Conservation (phyloP, 2,888 invertebrate species). For the Cheilosia urbana region DNA sequence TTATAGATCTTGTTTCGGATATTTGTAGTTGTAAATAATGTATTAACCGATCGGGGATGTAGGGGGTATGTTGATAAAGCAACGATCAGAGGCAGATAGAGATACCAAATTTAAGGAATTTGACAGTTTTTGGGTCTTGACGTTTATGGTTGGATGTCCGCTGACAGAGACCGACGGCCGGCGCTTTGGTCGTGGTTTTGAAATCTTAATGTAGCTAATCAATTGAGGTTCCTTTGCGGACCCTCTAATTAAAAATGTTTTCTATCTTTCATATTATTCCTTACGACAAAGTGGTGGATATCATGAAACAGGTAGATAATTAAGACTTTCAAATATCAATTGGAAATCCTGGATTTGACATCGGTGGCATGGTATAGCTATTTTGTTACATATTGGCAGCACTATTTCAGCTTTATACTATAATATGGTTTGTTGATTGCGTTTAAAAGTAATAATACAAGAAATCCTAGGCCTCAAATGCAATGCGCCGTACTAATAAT, state of each 20-base stretch:
- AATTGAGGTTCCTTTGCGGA: background rate
- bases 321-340: too few species aligned
- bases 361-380: too few species aligned
- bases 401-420: too few species aligned
- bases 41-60: slow-evolving; percentile 14
- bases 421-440: too few species aligned
- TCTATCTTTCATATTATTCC: too few species aligned
- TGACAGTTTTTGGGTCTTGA: background rate
- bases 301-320: background rate
- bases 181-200: slow-evolving; percentile 33
- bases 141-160: slow-evolving; percentile 21
- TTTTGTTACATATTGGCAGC: too few species aligned
- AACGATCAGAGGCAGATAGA: slow-evolving; percentile 9
- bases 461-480: too few species aligned
- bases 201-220: background rate
- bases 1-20: slow-evolving; percentile 53
- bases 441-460: too few species aligned
- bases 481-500: too few species aligned
- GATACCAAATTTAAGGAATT: slow-evolving; percentile 39
- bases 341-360: too few species aligned
- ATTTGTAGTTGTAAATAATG: slow-evolving; percentile 33
- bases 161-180: background rate
- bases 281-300: background rate
- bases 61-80: background rate
- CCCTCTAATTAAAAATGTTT: slow-evolving; percentile 19